These are phyloP conservation scores for Drosophila bocki DNA, from an alignment of 1,140 invertebrate genomes.

Conservation along the genomic window DNA sequence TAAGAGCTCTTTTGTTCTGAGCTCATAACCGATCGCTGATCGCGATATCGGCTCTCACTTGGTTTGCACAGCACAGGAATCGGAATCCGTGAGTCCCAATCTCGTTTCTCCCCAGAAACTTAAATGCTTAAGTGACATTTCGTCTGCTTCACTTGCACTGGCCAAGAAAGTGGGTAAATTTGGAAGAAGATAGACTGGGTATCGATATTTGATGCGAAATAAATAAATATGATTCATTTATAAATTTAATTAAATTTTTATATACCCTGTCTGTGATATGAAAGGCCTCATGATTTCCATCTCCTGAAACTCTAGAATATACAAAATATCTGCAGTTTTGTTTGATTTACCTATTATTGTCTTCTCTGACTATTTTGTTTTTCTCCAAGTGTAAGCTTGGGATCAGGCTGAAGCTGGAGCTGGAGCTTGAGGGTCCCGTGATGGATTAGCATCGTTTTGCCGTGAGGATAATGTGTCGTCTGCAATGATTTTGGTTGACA, in stretches of 20 bases:
- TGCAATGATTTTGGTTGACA: slow-evolving; percentile 82
- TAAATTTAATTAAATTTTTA: too few species aligned
- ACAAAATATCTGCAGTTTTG: neutral
- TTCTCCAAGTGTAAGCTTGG: slow-evolving; percentile 10
- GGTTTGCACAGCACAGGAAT: slow-evolving; percentile 48
- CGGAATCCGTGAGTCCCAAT: slow-evolving; percentile 11
- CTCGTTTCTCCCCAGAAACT: slow-evolving; percentile 27
- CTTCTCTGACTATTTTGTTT: neutral
- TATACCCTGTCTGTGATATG: too few species aligned
- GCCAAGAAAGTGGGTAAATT: neutral
- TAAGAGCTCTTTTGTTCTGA: slow-evolving; percentile 79
- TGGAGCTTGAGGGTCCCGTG: slow-evolving; percentile 54
- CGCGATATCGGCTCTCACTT: slow-evolving; percentile 54
- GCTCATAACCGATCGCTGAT: slow-evolving; percentile 74
- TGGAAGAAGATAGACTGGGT: neutral
- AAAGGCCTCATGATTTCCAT: neutral
- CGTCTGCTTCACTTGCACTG: slow-evolving; percentile 39
- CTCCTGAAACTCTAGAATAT: neutral
- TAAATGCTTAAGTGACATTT: slow-evolving; percentile 81
- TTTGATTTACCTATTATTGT: neutral
- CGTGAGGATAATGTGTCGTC: slow-evolving; percentile 81
- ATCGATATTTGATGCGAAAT: too few species aligned
- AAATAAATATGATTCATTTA: too few species aligned
- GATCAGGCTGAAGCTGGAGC: slow-evolving; percentile 17
- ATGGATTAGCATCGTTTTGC: slow-evolving; percentile 83